A percentile compares a stretch with the other conserved stretches of the same genome.
Conservation (phyloP, 2,797 vertebrate genomes). For the Rhynchonycteris naso region DNA sequence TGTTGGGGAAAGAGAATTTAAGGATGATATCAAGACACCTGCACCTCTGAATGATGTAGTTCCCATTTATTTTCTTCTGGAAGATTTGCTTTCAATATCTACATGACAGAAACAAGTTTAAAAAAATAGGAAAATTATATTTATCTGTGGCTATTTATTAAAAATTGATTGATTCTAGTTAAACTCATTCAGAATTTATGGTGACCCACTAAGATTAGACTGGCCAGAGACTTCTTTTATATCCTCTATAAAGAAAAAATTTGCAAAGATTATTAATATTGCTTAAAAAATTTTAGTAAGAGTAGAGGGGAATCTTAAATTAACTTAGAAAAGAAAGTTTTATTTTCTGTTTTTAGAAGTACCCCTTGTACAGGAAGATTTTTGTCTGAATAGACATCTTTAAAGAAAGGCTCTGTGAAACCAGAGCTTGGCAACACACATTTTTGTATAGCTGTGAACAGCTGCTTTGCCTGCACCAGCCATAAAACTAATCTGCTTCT, state of each 20-base stretch:
- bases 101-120: not conserved
- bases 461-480: conserved; percentile 62
- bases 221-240: not conserved
- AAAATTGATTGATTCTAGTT: not conserved
- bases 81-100: conserved; percentile 8
- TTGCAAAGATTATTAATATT: not conserved
- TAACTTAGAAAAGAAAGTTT: not conserved
- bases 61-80: not conserved
- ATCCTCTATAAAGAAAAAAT: not conserved
- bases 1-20: not conserved
- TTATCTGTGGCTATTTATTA: not conserved
- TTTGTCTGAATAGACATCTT: conserved; percentile 27
- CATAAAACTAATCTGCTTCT: conserved; percentile 34
- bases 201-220: not conserved
- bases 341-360: not conserved
- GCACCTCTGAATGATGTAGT: not conserved
- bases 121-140: not conserved
- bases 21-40: not conserved
- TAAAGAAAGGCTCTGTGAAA: conserved; percentile 44
- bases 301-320: not conserved
- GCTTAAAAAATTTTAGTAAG: not conserved
- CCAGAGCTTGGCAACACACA: conserved; percentile 34
- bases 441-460: conserved; percentile 59
- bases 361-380: not conserved
- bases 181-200: conserved; percentile 24